Conservation (phyloP, 2,888 invertebrate genomes). For the Drosophila pseudotalamancana region DNA sequence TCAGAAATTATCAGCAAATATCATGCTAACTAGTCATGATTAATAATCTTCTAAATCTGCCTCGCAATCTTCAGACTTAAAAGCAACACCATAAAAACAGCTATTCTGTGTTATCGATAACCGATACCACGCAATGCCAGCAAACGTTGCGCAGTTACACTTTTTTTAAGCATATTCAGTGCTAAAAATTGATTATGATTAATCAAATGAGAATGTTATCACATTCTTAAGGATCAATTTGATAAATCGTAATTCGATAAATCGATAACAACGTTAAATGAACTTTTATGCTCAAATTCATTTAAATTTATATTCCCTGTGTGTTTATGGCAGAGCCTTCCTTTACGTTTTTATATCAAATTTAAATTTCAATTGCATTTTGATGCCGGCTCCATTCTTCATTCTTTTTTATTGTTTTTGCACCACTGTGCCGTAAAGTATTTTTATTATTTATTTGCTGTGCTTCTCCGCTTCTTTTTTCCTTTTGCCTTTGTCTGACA, state of each 20-base stretch:
- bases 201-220: neutral
- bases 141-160: too few species aligned
- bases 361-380: conserved; percentile 1
- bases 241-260: neutral
- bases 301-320: neutral
- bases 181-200: too few species aligned
- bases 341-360: neutral
- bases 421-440: conserved; percentile 27
- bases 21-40: too few species aligned
- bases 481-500: conserved; percentile 52
- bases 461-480: neutral
- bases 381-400: neutral
- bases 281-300: neutral
- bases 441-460: conserved; percentile 32
- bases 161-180: too few species aligned
- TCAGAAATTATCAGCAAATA: neutral
- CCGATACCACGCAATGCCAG: too few species aligned
- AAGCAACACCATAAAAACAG: too few species aligned
- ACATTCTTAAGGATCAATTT: neutral
- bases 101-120: neutral
- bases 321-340: neutral
- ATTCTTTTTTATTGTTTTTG: neutral
- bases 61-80: neutral
- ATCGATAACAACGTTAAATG: neutral
- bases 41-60: too few species aligned